Conservation (phyloP, 64 coral and sea anemone species). For the Porites australiensis region DNA sequence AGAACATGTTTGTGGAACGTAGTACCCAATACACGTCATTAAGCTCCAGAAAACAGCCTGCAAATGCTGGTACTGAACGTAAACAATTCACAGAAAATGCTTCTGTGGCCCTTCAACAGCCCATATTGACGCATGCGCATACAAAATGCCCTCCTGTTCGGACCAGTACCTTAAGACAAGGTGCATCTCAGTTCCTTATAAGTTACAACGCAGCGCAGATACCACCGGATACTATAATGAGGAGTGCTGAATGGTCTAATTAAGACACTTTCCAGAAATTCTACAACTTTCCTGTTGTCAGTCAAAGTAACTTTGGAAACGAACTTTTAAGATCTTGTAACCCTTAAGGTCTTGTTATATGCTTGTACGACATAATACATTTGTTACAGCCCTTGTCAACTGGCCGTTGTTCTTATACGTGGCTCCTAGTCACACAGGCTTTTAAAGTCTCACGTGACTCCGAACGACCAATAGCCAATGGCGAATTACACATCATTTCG, state of each 20-base stretch:
- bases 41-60: too few relatives aligned
- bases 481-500: background rate
- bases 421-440: constrained; percentile 20
- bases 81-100: too few relatives aligned
- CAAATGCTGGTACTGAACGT: too few relatives aligned
- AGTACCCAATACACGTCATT: too few relatives aligned
- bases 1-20: too few relatives aligned
- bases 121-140: too few relatives aligned
- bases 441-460: constrained; percentile 15
- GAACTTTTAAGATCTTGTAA: constrained; percentile 14
- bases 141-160: too few relatives aligned
- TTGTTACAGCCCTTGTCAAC: background rate
- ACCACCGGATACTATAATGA: constrained; percentile 48
- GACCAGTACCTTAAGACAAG: too few relatives aligned
- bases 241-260: constrained; percentile 41
- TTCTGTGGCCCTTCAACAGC: too few relatives aligned
- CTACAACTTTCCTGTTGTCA: constrained; percentile 41
- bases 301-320: background rate
- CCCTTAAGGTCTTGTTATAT: constrained; percentile 2
- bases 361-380: background rate
- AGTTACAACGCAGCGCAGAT: background rate
- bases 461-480: constrained; percentile 3
- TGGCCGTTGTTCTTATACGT: background rate
- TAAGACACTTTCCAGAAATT: constrained; percentile 46
- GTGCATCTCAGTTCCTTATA: too few relatives aligned